These are phyloP conservation scores for Sarcophilus harrisii DNA, from an alignment of 2,797 vertebrate species.

Conservation along the genomic window DNA sequence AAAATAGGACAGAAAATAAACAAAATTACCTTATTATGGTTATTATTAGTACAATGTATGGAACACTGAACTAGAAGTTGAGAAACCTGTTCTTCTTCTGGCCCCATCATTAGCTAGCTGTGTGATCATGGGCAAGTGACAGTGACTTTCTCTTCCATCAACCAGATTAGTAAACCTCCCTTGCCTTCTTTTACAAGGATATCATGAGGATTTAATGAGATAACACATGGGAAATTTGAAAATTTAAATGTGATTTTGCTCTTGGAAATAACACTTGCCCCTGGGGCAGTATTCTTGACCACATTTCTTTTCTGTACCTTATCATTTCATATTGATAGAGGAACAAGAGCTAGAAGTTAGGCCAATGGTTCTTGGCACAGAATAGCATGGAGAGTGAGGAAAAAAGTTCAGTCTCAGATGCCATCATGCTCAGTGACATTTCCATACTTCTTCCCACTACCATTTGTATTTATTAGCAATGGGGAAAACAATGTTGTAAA, in stretches of 20 bases:
- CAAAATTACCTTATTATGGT: not conserved
- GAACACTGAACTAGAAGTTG: not conserved
- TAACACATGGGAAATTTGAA: not conserved
- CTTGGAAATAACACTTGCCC: not conserved
- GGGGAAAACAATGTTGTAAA: not conserved
- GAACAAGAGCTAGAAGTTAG: not conserved
- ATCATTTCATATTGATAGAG: not conserved
- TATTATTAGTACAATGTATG: rapidly evolving
- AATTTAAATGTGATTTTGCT: slow-evolving; percentile 1
- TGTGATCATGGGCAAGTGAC: not conserved
- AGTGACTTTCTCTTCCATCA: not conserved
- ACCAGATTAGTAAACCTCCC: not conserved
- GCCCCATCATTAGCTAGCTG: not conserved
- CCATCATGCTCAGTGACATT: not conserved
- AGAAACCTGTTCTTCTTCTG: not conserved
- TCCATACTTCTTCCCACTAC: not conserved
- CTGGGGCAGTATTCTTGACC: not conserved
- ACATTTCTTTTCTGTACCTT: not conserved
- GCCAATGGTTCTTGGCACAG: not conserved
- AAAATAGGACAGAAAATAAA: not conserved
- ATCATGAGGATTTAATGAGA: not conserved
- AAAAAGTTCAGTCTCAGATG: not conserved
- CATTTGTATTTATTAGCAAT: not conserved
- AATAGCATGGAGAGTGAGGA: not conserved
- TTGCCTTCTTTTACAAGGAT: not conserved